phyloP scores from a whole-genome alignment of 2,888 invertebrate species.

The Lepidochitona cinerea region DNA sequence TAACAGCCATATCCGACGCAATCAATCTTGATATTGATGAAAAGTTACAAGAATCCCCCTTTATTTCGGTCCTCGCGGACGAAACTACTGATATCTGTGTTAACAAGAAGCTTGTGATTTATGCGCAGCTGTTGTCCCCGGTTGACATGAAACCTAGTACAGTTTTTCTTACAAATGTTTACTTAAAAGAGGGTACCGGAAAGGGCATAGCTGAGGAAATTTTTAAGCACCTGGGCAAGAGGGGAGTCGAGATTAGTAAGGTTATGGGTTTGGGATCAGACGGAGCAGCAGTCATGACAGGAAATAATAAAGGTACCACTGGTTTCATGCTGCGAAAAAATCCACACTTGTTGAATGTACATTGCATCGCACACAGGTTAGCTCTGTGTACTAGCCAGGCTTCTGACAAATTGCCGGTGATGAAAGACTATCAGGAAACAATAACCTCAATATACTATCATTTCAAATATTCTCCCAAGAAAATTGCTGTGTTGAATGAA shows the following conservation, averaged over 20 bases:
- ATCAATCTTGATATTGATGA: neutral
- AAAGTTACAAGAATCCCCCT: slow-evolving; percentile 1
- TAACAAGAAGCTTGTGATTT: slow-evolving; percentile 24
- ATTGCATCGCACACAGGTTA: slow-evolving; percentile 28
- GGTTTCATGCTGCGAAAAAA: slow-evolving; percentile 15
- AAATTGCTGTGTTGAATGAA: neutral
- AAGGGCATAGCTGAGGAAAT: slow-evolving; percentile 19
- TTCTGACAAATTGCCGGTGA: slow-evolving; percentile 14
- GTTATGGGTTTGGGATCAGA: slow-evolving; percentile 28
- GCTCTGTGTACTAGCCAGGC: slow-evolving; percentile 27
- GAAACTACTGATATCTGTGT: slow-evolving; percentile 24
- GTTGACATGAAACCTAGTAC: neutral
- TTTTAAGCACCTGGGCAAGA: slow-evolving; percentile 10
- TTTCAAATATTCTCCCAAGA: neutral
- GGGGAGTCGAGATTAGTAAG: slow-evolving; percentile 8
- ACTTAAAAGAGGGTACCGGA: slow-evolving; percentile 1
- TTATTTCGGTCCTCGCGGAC: slow-evolving; percentile 17
- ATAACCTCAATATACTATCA: neutral
- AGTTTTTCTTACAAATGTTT: neutral
- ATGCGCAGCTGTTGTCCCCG: slow-evolving; percentile 16
- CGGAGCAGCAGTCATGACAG: slow-evolving; percentile 25
- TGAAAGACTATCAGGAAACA: slow-evolving; percentile 15
- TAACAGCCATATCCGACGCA: neutral
- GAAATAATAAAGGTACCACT: slow-evolving; percentile 19
- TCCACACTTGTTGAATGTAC: slow-evolving; percentile 23